Base-by-base conservation (phyloP, 2,888 invertebrate genomes). In the Monoplex corrugatus region DNA sequence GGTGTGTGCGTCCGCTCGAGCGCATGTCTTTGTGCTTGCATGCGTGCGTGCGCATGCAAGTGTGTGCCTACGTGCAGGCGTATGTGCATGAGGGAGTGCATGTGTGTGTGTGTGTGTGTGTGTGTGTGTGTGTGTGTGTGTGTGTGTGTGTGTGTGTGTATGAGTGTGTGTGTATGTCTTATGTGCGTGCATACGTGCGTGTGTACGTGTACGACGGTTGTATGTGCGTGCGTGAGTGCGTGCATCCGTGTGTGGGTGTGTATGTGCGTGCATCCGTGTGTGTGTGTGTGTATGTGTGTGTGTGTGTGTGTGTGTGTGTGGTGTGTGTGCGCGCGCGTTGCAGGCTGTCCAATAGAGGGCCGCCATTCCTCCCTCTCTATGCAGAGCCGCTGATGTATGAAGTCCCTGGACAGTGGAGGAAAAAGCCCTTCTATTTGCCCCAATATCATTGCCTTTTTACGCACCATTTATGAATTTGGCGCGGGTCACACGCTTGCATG, bases 381-480 rank as follows among this genome's bases (percentile, higher is more conserved):
- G 32, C 35, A 8, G 8, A 32, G 0, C 5, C 84, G 45, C 57
- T 88, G 88, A 88, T 88, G 88, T 88, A 88, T 88, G 88, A 83
- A 45, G 83, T 88, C 88, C 88, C 88, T 0, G n/a, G 88, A 45
- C 83, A 44, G 19, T n/a, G 6, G 13, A 23, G 38, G 63, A 38
- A 88, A 83, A 87, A 87, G 50, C 45, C 68, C 38, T 88, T 83
- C 83, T 88, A 68, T 88, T 88, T 82, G 35, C 68, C 82, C 75
- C 88, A 72, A 88, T 88, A 83, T 83, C 88, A 19, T 88, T 88
- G 43, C 83, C 50, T 88, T 88, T 82, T 88, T 63, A 83, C 88
- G 88, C 88, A 83, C 83, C 88, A 88, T 88, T 88, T 88, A 88
- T 88, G 88, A 68, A 88, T 82, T 88, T 88, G 80, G 82, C 88